Conservation (phyloP, 1,140 invertebrate genomes). For the Bathynomus jamesi region DNA sequence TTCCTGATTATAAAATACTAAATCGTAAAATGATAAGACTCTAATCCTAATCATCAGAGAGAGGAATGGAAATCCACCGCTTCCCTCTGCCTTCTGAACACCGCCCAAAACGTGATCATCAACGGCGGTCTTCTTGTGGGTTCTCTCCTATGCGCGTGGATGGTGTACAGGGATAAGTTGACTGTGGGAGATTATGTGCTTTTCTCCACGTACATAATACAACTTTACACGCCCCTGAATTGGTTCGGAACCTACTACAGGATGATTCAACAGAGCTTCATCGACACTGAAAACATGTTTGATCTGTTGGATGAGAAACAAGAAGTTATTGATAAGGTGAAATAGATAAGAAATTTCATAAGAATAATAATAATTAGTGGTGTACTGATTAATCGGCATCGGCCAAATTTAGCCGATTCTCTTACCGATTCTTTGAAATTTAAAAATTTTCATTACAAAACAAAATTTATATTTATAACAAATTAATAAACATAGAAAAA, state of each 20-base stretch:
- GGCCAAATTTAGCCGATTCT: no score
- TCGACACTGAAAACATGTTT: constrained; percentile 99
- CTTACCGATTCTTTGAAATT: no score
- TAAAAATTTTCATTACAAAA: no score
- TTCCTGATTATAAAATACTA: no score
- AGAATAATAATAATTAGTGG: no score
- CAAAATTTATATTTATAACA: no score
- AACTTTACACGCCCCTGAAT: constrained; percentile 91
- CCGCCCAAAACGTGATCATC: constrained; percentile 82
- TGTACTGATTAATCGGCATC: no score
- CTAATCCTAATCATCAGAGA: constrained; percentile 47
- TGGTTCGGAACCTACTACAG: constrained; percentile 98
- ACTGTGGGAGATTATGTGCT: constrained; percentile 91
- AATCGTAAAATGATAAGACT: constrained; percentile 19
- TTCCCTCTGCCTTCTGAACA: constrained; percentile 81
- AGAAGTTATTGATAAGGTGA: constrained; percentile 54
- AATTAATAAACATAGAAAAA: no score
- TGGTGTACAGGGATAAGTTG: constrained; percentile 61
- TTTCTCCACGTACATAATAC: constrained; percentile 89
- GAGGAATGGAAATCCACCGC: constrained; percentile 80
- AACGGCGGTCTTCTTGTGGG: constrained; percentile 74
- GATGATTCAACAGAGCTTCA: constrained; percentile 92
- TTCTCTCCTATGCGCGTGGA: constrained; percentile 76
- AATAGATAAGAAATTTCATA: no score
- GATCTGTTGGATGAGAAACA: constrained; percentile 77